Conservation (phyloP, 2,888 invertebrate genomes). For the Drosophila setosimentum region DNA sequence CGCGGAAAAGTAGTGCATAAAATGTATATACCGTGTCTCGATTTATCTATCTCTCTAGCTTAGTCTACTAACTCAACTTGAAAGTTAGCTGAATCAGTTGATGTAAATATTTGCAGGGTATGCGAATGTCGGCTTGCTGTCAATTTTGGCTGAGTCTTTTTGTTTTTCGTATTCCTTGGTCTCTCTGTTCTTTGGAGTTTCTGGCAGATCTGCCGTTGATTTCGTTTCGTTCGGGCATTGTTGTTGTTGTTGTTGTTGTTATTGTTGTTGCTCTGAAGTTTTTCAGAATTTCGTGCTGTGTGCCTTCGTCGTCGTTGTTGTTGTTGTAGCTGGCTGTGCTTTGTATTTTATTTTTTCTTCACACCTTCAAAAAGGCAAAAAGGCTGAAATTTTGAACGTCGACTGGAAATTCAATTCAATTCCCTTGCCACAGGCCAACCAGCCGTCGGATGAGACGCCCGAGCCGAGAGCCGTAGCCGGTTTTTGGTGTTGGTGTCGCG, state of each 20-base stretch:
- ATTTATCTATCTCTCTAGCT: not conserved
- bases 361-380: conserved; percentile 74
- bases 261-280: conserved; percentile 57
- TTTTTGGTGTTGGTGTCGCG: conserved; percentile 80
- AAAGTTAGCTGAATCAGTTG: not conserved
- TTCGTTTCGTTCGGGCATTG: conserved; percentile 59
- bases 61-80: not conserved
- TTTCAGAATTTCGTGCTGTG: conserved; percentile 79
- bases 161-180: conserved; percentile 2
- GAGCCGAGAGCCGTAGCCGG: conserved; percentile 61
- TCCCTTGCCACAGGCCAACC: conserved; percentile 64
- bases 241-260: conserved; percentile 39
- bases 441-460: conserved; percentile 41
- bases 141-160: not conserved
- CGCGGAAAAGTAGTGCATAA: too few species aligned
- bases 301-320: conserved; percentile 39
- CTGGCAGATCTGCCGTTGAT: conserved; percentile 76
- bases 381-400: conserved; percentile 77
- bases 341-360: conserved; percentile 80
- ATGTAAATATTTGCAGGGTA: not conserved
- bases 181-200: conserved; percentile 33
- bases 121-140: not conserved
- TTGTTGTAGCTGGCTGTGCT: conserved; percentile 51
- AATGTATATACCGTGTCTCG: too few species aligned
- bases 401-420: conserved; percentile 82